Evolutionary conservation across 2,113 vertebrate species (phyloP), one percentile per base, ranked within the genome.

Genomic region (Pica pica): DNA sequence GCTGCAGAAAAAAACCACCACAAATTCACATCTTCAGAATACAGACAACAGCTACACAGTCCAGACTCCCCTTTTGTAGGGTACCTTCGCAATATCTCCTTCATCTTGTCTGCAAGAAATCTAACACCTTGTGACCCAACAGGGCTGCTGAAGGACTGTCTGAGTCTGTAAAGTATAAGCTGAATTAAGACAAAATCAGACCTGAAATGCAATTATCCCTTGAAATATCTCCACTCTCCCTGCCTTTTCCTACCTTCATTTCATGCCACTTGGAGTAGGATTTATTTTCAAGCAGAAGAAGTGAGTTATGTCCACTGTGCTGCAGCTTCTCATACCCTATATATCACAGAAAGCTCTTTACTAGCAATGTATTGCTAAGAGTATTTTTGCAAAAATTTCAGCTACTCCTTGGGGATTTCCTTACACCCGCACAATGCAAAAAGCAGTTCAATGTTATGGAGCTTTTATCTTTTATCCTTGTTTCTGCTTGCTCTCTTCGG

Each of bases 311-410:
- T 55, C 42, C 82, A 65, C 8, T 6, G 39, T 81, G n/a, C 46
- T 77, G 76, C 52, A 79, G 53, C 59, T 31, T 82, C 83, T 95
- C 76, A 50, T 64, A 76, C 41, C 67, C 49, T 49, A 88, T 97
- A 89, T 88, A 97, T 97, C 96, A 96, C 73, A 78, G 60, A 90
- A 92, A 95, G n/a, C 86, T 90, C 82, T 95, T 96, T 77, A 91
- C 64, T 42, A n/a, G 16, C 65, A 5, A 76, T 80, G 77, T 83
- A 69, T 94, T 85, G 57, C 53, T 91, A 56, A 75, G 65, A 89
- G 33, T 63, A 56, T 94, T 95, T 96, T 78, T 95, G 50, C 52
- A 92, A 92, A 91, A 85, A 42, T 30, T 79, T 86, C 61, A 94
- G 53, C 55, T 88, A 8, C 31, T 95, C 89, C 67, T 15, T 63